phyloP scores from a whole-genome alignment of 92 coral and sea anemone genomes.

The Virgularia gustaviana region DNA sequence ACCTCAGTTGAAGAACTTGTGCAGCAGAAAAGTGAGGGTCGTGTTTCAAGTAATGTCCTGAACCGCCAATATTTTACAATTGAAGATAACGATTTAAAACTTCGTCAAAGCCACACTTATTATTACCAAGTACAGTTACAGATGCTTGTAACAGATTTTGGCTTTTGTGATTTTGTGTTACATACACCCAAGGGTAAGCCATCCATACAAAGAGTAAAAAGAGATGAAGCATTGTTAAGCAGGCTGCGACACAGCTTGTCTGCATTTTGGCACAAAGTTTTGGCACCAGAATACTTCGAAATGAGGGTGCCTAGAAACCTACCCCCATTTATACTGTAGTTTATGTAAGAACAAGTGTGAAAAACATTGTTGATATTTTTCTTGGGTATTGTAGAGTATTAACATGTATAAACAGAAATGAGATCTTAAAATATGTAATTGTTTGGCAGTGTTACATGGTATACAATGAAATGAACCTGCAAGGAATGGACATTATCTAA shows the following conservation, averaged over 20 bases:
- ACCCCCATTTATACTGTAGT: conserved; percentile 51
- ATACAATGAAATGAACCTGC: too few relatives aligned
- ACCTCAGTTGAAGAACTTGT: conserved; percentile 39
- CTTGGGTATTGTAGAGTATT: too few relatives aligned
- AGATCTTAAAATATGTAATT: too few relatives aligned
- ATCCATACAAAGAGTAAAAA: conserved; percentile 54
- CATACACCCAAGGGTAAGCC: conserved; percentile 54
- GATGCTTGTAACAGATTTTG: conserved; percentile 56
- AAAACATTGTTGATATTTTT: too few relatives aligned
- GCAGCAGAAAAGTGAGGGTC: neutral
- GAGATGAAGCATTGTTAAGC: conserved; percentile 49
- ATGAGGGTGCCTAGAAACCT: conserved; percentile 61
- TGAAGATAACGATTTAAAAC: conserved; percentile 29
- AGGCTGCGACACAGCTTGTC: conserved; percentile 30
- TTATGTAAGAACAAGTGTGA: too few relatives aligned
- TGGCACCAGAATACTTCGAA: conserved; percentile 64
- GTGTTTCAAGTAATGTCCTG: conserved; percentile 31
- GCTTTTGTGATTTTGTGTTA: conserved; percentile 50
- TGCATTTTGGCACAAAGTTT: conserved; percentile 57
- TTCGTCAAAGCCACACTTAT: conserved; percentile 46
- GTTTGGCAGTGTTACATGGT: too few relatives aligned
- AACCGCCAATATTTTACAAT: conserved; percentile 53
- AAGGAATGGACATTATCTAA: too few relatives aligned
- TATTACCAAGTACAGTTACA: conserved; percentile 51
- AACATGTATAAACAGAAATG: too few relatives aligned